Conservation (phyloP, 2,797 vertebrate species). For the Xenopus petersii region DNA sequence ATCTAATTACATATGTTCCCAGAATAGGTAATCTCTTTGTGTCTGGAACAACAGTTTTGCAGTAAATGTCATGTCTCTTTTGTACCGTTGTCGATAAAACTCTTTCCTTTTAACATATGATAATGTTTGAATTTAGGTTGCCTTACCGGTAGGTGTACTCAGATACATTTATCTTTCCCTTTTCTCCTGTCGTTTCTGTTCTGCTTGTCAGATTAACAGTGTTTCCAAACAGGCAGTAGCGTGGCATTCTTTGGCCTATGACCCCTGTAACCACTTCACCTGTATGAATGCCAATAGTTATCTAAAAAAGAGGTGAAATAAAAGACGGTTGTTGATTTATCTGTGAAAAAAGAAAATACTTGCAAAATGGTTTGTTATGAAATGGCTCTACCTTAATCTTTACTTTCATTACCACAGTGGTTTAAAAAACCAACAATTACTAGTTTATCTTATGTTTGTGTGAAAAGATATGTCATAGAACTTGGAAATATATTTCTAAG, state of each 20-base stretch:
- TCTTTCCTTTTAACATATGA: background rate
- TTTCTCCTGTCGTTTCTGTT: constrained; percentile 96
- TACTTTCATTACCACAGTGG: no score
- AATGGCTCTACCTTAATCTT: no score
- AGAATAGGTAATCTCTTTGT: constrained; percentile 1
- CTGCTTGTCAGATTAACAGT: constrained; percentile 97
- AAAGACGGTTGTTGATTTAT: no score
- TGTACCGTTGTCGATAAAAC: background rate
- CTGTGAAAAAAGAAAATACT: no score
- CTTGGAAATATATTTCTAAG: no score
- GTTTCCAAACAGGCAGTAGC: constrained; percentile 96
- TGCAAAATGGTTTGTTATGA: background rate
- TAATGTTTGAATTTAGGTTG: no score
- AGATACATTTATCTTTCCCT: constrained; percentile 93
- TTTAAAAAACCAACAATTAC: no score
- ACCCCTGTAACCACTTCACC: constrained; percentile 98
- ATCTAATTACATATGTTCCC: constrained; percentile 29
- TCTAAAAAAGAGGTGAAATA: constrained; percentile 63
- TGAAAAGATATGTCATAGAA: no score
- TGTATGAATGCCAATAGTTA: constrained; percentile 96
- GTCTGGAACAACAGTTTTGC: background rate
- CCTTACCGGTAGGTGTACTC: constrained; percentile 93
- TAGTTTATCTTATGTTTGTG: no score
- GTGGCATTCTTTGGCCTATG: constrained; percentile 97
- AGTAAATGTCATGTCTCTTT: background rate